Evolutionary conservation across 2,888 invertebrate genomes (phyloP).

Genomic region (Aplocera efformata): DNA sequence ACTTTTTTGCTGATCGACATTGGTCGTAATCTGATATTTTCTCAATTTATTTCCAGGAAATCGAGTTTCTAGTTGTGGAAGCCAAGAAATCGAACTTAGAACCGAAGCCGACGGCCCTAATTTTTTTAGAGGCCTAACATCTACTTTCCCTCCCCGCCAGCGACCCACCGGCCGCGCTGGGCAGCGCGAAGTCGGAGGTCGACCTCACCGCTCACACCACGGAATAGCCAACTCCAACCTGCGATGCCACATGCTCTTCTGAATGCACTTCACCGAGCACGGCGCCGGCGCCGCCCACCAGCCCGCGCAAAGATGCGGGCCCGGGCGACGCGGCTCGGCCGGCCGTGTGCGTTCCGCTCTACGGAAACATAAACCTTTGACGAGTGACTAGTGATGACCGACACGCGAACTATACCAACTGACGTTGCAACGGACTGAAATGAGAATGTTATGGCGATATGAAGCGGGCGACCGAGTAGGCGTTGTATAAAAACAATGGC

Average conservation of each 20-base stretch:
- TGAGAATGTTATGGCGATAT: conserved; percentile 43
- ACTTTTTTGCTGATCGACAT: background rate
- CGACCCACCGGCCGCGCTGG: conserved; percentile 85
- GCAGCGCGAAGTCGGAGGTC: conserved; percentile 81
- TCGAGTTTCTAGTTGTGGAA: conserved; percentile 96
- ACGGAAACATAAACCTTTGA: conserved; percentile 38
- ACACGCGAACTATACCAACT: conserved; percentile 39
- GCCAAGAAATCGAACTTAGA: conserved; percentile 95
- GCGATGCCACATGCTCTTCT: conserved; percentile 81
- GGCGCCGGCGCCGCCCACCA: background rate
- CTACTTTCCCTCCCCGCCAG: conserved; percentile 93
- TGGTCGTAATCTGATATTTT: background rate
- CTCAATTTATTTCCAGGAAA: conserved; percentile 80
- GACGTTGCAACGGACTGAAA: conserved; percentile 59
- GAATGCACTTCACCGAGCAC: conserved; percentile 35
- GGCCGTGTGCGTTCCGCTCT: conserved; percentile 43
- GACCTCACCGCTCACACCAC: conserved; percentile 82
- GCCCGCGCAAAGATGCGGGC: conserved; percentile 10
- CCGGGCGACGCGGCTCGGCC: conserved; percentile 10
- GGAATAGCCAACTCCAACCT: conserved; percentile 81
- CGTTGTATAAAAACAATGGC: conserved; percentile 66
- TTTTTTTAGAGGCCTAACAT: conserved; percentile 96
- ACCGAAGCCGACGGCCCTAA: conserved; percentile 93
- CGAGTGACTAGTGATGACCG: conserved; percentile 32
- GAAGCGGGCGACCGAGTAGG: conserved; percentile 60